Percentiles rank a stretch among this genome's conserved stretches.
phyloP scores from a whole-genome alignment of 2,113 vertebrate species.

The Axis porcinus region DNA sequence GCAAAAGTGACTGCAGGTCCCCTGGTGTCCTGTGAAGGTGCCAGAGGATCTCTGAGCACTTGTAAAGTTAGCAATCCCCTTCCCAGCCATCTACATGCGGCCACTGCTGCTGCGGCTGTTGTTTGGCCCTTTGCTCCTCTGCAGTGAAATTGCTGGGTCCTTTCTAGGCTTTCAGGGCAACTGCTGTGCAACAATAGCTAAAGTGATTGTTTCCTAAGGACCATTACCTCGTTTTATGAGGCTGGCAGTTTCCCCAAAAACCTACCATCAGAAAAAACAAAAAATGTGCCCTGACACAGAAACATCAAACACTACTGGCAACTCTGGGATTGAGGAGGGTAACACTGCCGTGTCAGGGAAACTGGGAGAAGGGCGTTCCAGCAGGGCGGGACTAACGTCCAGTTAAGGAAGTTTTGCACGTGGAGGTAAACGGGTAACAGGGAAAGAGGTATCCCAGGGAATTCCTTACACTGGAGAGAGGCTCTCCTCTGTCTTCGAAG shows the following conservation, averaged over 20 bases:
- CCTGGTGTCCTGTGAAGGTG: not conserved
- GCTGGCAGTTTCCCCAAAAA: not conserved
- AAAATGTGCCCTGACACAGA: not conserved
- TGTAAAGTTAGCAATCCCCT: not conserved
- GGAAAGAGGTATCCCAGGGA: not conserved
- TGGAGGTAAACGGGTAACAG: not conserved
- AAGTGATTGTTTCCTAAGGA: not conserved
- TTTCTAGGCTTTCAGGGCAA: not conserved
- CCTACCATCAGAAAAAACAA: not conserved
- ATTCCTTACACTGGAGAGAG: not conserved
- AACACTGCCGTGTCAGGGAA: not conserved
- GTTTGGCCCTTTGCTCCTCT: not conserved
- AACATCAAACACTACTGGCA: not conserved
- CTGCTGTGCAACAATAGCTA: not conserved
- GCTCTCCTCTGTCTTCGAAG: not conserved
- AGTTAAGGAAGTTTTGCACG: not conserved
- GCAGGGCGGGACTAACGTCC: accelerated
- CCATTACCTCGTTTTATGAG: not conserved
- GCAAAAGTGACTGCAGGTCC: not conserved
- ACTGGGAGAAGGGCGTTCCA: not conserved
- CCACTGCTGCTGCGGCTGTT: not conserved
- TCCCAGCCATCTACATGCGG: not conserved
- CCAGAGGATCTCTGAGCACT: not conserved
- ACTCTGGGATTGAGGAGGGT: not conserved
- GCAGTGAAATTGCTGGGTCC: not conserved